phyloP scores from a whole-genome alignment of 1,140 invertebrate genomes.

The Amyelois transitella region DNA sequence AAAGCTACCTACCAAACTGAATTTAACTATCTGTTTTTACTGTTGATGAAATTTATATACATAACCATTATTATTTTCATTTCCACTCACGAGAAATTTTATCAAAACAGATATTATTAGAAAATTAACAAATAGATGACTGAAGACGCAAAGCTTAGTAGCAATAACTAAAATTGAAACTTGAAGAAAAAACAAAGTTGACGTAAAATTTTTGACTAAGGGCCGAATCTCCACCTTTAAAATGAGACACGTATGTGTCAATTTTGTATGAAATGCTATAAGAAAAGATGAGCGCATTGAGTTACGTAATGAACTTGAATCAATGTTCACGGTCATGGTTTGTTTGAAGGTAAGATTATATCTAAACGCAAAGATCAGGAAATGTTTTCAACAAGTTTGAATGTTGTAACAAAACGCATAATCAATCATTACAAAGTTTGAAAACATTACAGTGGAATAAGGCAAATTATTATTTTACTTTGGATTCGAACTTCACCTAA shows the following conservation, averaged over 20 bases:
- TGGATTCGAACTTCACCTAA: too few relatives aligned
- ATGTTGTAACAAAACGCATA: not conserved
- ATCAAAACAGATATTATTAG: too few relatives aligned
- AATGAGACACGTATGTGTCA: constrained; percentile 6
- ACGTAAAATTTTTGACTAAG: not conserved
- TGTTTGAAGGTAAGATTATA: constrained; percentile 11
- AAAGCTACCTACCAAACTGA: constrained; percentile 1
- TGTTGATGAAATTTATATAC: too few relatives aligned
- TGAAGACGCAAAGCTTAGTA: too few relatives aligned
- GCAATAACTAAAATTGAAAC: too few relatives aligned
- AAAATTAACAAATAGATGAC: too few relatives aligned
- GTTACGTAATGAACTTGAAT: constrained; percentile 44
- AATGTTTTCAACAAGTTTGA: not conserved
- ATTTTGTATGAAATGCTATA: constrained; percentile 10
- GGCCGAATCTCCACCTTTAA: not conserved
- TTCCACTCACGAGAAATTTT: too few relatives aligned
- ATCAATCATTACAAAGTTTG: too few relatives aligned
- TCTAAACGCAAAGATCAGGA: constrained; percentile 2
- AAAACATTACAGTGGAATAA: too few relatives aligned
- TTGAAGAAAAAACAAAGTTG: not conserved
- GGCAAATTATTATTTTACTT: too few relatives aligned
- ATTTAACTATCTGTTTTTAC: too few relatives aligned
- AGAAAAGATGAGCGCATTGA: constrained; percentile 33
- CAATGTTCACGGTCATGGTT: constrained; percentile 44
- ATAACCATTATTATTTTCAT: too few relatives aligned